Evolutionary conservation across 2,888 invertebrate species (phyloP).

Genomic region (Galeruca laticollis): DNA sequence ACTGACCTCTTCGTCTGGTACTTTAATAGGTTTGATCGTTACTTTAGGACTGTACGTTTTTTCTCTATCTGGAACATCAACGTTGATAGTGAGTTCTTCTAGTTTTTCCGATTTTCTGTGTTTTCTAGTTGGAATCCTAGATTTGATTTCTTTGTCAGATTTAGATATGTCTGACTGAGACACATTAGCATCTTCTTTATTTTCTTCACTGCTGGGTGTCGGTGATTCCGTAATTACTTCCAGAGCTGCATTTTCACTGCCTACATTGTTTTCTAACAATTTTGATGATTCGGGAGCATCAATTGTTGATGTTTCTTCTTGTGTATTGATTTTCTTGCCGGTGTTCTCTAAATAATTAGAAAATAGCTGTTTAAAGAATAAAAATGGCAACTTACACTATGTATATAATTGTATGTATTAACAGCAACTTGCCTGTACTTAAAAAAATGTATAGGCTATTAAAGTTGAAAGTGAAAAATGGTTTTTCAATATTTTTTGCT

Average conservation of each 20-base stretch:
- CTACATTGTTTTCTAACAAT: too few relatives aligned
- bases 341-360: too few relatives aligned
- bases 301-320: too few relatives aligned
- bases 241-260: too few relatives aligned
- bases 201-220: too few relatives aligned
- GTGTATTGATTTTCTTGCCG: too few relatives aligned
- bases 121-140: conserved; percentile 31
- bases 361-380: too few relatives aligned
- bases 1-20: conserved; percentile 55
- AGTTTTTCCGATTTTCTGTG: conserved; percentile 44
- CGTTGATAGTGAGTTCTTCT: conserved; percentile 50
- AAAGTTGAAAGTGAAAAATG: not conserved
- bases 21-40: conserved; percentile 64
- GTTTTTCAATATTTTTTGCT: not conserved
- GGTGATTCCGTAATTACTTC: too few relatives aligned
- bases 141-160: conserved; percentile 28
- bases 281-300: too few relatives aligned
- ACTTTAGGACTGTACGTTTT: conserved; percentile 62
- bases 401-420: not conserved
- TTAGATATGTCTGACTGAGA: conserved; percentile 13
- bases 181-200: too few relatives aligned
- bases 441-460: not conserved
- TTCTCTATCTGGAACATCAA: conserved; percentile 56
- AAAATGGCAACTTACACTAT: too few relatives aligned
- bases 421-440: not conserved